phyloP scores from a whole-genome alignment of 2,888 invertebrate species.

The Falcaria lacertinaria region DNA sequence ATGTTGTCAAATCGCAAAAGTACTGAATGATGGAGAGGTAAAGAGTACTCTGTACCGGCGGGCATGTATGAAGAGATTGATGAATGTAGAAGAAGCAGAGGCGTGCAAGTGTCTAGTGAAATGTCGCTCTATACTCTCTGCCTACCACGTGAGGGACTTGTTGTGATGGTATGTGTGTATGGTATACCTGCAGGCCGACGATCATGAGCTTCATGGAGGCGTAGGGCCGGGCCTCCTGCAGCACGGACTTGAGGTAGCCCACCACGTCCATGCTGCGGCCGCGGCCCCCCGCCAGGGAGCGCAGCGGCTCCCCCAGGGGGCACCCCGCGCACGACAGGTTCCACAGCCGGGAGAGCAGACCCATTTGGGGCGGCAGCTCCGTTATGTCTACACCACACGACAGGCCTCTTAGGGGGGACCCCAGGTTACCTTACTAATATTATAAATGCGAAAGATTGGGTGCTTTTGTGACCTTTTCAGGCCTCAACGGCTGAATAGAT shows the following conservation, averaged over 20 bases:
- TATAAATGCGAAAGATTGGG: no score
- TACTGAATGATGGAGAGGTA: no score
- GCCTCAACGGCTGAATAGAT: no score
- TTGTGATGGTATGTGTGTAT: background rate
- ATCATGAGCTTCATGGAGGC: slow-evolving; percentile 98
- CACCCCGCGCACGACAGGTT: slow-evolving; percentile 96
- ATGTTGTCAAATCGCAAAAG: no score
- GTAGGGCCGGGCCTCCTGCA: slow-evolving; percentile 94
- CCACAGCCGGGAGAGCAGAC: slow-evolving; percentile 96
- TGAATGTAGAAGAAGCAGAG: no score
- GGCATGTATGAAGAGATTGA: no score
- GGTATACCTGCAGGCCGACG: slow-evolving; percentile 88
- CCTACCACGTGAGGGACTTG: background rate
- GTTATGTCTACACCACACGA: slow-evolving; percentile 82
- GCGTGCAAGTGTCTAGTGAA: no score
- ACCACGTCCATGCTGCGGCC: slow-evolving; percentile 97
- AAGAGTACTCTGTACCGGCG: no score
- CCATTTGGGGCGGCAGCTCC: slow-evolving; percentile 97
- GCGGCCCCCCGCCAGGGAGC: slow-evolving; percentile 93
- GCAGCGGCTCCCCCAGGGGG: slow-evolving; percentile 90
- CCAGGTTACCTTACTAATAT: no score
- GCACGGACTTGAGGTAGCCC: slow-evolving; percentile 91
- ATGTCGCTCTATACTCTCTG: no score
- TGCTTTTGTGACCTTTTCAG: no score
- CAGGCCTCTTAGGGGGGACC: no score